Percentiles rank a stretch among this genome's conserved stretches.
These are phyloP conservation scores for Hippolais icterina DNA, from an alignment of 2,113 vertebrate species.

Conservation along the genomic window DNA sequence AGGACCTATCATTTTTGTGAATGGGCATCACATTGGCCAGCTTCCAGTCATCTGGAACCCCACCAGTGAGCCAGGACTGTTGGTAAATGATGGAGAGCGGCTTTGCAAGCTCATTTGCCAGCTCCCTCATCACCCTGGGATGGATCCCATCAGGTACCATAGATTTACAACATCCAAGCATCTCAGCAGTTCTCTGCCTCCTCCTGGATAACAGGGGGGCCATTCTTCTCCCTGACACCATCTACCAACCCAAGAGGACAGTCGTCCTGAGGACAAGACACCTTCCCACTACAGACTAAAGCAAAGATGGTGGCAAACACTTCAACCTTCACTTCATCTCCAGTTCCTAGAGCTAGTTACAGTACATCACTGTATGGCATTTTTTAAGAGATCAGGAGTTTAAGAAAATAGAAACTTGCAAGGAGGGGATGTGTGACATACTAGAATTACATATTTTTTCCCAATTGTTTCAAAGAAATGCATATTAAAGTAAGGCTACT, in stretches of 20 bases:
- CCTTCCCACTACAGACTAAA: not conserved
- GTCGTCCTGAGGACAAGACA: not conserved
- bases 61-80: not conserved
- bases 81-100: not conserved
- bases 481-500: not conserved
- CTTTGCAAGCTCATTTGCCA: not conserved
- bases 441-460: not conserved
- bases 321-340: not conserved
- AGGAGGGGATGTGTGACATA: accelerated
- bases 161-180: too few species aligned
- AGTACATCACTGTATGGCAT: not conserved
- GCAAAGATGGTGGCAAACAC: not conserved
- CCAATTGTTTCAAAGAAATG: not conserved
- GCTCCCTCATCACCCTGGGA: not conserved
- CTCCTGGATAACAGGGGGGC: too few species aligned
- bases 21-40: too few species aligned
- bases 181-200: not conserved
- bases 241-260: not conserved
- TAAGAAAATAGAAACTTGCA: not conserved
- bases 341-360: not conserved
- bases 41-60: too few species aligned
- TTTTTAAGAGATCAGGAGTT: not conserved
- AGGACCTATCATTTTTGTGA: too few species aligned
- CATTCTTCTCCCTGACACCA: not conserved
- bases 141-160: not conserved